These are phyloP conservation scores for Prochilodus magdalenae DNA, from an alignment of 2,113 vertebrate genomes.

Conservation along the genomic window DNA sequence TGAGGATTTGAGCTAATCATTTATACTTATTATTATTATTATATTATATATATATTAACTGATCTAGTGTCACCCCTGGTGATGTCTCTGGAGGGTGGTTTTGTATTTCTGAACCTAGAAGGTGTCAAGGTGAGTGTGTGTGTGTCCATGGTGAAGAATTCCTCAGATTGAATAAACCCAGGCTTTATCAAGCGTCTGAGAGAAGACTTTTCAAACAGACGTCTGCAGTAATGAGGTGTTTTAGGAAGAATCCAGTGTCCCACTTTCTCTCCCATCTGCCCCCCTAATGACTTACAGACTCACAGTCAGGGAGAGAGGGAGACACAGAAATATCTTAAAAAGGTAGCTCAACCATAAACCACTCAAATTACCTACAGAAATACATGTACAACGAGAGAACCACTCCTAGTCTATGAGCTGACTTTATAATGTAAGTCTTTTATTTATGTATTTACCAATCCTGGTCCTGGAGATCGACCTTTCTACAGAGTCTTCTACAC, in stretches of 20 bases:
- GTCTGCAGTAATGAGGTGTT: slow-evolving; percentile 49
- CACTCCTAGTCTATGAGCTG: neutral
- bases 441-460: no score
- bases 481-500: no score
- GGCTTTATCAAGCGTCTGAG: slow-evolving; percentile 32
- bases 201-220: slow-evolving; percentile 31
- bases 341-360: neutral
- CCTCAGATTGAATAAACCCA: slow-evolving; percentile 30
- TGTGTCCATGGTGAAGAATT: neutral
- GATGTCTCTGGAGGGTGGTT: no score
- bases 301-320: slow-evolving; percentile 3
- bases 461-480: no score
- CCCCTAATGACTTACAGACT: slow-evolving; percentile 33
- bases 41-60: no score
- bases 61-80: no score
- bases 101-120: no score
- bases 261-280: slow-evolving; percentile 31
- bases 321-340: slow-evolving; percentile 26
- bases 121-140: neutral
- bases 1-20: no score
- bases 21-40: no score
- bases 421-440: neutral
- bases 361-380: slow-evolving; percentile 3
- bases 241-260: slow-evolving; percentile 23
- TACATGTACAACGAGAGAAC: slow-evolving; percentile 35